These are phyloP conservation scores for Sinocyclocheilus maitianheensis DNA, from an alignment of 2,113 vertebrate genomes.

Conservation along the genomic window DNA sequence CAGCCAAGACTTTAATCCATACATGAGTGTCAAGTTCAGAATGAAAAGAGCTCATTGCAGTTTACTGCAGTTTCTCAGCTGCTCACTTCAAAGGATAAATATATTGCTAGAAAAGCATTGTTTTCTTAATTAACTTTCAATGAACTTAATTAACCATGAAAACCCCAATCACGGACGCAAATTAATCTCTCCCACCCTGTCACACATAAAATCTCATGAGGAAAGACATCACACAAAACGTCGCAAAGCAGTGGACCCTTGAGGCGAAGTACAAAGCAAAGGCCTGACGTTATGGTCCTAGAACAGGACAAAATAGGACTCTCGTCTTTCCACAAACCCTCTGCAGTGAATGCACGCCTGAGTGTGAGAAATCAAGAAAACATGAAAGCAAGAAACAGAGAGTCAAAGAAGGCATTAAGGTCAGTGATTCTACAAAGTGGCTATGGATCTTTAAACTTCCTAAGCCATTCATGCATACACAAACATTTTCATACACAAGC, in stretches of 20 bases:
- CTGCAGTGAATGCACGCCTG: background rate
- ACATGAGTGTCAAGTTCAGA: background rate
- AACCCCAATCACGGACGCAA: slow-evolving; percentile 24
- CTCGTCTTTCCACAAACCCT: background rate
- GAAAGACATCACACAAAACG: background rate
- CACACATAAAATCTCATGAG: background rate
- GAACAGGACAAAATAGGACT: background rate
- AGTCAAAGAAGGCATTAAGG: background rate
- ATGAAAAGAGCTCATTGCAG: background rate
- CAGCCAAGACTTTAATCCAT: background rate
- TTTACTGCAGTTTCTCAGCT: background rate
- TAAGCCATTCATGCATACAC: background rate
- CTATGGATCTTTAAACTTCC: background rate
- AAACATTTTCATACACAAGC: slow-evolving; percentile 3
- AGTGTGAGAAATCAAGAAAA: background rate
- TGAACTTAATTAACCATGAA: slow-evolving; percentile 36
- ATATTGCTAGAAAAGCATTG: background rate
- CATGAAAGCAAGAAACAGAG: background rate
- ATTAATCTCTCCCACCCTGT: slow-evolving; percentile 24
- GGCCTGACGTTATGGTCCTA: background rate
- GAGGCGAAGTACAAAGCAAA: slow-evolving; percentile 2
- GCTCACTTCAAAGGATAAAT: slow-evolving; percentile 11
- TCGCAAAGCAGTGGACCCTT: background rate
- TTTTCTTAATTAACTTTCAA: slow-evolving; percentile 32
- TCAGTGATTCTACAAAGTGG: background rate